Evolutionary conservation across 2,888 invertebrate genomes (phyloP).

Genomic region (Cheilosia vulpina): DNA sequence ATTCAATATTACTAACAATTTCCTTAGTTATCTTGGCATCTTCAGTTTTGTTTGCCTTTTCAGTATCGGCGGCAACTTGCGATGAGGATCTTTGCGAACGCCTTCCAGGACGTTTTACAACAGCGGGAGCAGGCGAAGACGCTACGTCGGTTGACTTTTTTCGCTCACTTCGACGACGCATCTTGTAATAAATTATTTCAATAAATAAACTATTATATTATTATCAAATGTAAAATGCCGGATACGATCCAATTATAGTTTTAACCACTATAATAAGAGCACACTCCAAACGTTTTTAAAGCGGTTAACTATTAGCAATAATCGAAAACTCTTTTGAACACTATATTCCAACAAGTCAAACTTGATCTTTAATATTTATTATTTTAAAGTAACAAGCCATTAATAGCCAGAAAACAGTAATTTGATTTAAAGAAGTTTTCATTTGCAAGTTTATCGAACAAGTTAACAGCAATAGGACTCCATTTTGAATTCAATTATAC

Average conservation of each 20-base stretch:
- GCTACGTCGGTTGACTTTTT: slow-evolving; percentile 86
- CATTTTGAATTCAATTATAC: slow-evolving; percentile 56
- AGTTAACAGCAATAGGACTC: slow-evolving; percentile 31
- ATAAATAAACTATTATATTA: background rate
- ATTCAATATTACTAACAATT: slow-evolving; percentile 14
- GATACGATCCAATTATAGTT: slow-evolving; percentile 8
- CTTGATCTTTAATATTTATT: background rate
- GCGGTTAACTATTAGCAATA: slow-evolving; percentile 11
- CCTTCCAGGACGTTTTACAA: slow-evolving; percentile 78
- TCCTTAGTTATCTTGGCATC: slow-evolving; percentile 59
- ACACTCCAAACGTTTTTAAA: slow-evolving; percentile 26
- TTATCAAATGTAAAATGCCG: slow-evolving; percentile 18
- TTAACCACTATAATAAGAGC: slow-evolving; percentile 26
- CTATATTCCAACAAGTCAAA: background rate
- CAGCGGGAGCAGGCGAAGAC: slow-evolving; percentile 83
- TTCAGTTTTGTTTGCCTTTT: slow-evolving; percentile 78
- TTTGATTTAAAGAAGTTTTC: slow-evolving; percentile 30
- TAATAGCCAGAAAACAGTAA: slow-evolving; percentile 17
- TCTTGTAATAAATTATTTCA: slow-evolving; percentile 78
- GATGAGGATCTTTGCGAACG: slow-evolving; percentile 78
- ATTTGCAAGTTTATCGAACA: slow-evolving; percentile 28
- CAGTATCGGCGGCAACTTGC: slow-evolving; percentile 76
- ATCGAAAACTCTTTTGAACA: background rate
- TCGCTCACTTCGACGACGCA: slow-evolving; percentile 90
- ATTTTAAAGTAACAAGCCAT: background rate